Evolutionary conservation across 2,113 vertebrate genomes (phyloP).

Genomic region (Alligator mississippiensis): DNA sequence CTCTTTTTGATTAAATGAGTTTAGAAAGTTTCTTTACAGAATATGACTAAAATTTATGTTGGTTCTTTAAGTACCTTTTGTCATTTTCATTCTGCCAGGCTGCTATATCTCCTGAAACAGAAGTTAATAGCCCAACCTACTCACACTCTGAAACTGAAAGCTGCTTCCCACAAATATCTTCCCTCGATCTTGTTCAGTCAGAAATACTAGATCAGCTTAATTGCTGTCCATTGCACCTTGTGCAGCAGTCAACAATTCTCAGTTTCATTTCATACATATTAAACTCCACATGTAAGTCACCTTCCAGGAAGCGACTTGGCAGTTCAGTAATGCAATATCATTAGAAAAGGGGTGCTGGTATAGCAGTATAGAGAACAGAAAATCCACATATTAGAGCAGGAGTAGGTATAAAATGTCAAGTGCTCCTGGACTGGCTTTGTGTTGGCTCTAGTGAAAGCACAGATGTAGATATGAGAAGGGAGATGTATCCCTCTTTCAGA

Average conservation of each 20-base stretch:
- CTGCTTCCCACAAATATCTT: background rate
- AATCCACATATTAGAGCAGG: background rate
- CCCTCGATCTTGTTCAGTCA: background rate
- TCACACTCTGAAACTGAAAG: background rate
- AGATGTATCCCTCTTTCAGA: too few species aligned
- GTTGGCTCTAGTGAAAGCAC: background rate
- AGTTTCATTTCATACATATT: background rate
- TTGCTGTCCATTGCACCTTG: background rate
- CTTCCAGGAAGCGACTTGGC: background rate
- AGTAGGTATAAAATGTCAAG: background rate
- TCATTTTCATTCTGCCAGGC: background rate
- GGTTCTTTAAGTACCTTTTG: background rate
- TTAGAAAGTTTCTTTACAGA: background rate
- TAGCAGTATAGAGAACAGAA: background rate
- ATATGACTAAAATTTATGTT: background rate
- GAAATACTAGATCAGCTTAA: background rate
- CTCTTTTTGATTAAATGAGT: background rate
- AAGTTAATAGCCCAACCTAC: background rate
- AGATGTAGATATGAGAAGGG: background rate
- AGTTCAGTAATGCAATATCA: background rate
- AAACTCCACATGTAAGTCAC: background rate
- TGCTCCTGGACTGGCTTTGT: background rate
- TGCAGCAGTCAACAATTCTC: background rate
- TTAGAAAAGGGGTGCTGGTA: background rate
- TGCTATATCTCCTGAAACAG: background rate